Evolutionary conservation across 2,888 invertebrate species (phyloP).

Genomic region (Drosophila peninsularis): DNA sequence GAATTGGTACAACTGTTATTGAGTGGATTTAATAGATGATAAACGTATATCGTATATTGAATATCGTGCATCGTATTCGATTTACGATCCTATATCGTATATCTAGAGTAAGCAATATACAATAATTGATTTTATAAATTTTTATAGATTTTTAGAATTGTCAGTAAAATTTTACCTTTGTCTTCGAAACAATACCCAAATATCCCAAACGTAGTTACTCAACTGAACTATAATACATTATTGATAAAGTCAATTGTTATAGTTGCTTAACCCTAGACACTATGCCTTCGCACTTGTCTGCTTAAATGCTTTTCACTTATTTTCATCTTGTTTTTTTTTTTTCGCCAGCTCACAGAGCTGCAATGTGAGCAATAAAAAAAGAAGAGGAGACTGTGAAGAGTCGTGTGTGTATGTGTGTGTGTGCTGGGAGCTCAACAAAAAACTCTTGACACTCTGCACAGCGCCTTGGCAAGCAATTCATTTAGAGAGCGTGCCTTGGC

Average conservation of each 20-base stretch:
- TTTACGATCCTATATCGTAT: too few species aligned
- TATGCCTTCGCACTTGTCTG: slow-evolving; percentile 23
- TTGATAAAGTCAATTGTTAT: slow-evolving; percentile 7
- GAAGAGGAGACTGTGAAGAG: background rate
- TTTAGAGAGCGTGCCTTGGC: slow-evolving; percentile 48
- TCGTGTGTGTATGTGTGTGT: background rate
- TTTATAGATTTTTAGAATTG: too few species aligned
- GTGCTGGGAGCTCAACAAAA: background rate
- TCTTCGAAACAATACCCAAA: too few species aligned
- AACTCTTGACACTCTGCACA: slow-evolving; percentile 41
- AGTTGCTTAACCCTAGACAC: slow-evolving; percentile 3
- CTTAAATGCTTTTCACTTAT: slow-evolving; percentile 60
- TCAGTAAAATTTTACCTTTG: too few species aligned
- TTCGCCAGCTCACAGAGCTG: background rate
- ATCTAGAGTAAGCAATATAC: too few species aligned
- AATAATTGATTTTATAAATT: too few species aligned
- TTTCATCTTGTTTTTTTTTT: background rate
- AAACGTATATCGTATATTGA: too few species aligned
- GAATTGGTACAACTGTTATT: too few species aligned
- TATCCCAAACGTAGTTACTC: background rate
- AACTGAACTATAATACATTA: background rate
- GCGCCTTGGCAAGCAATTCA: slow-evolving; percentile 66
- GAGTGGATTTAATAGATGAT: too few species aligned
- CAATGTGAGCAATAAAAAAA: background rate
- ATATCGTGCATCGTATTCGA: too few species aligned